Evolutionary conservation across 2,797 vertebrate species (phyloP).

Genomic region (Benthosema pterotum): DNA sequence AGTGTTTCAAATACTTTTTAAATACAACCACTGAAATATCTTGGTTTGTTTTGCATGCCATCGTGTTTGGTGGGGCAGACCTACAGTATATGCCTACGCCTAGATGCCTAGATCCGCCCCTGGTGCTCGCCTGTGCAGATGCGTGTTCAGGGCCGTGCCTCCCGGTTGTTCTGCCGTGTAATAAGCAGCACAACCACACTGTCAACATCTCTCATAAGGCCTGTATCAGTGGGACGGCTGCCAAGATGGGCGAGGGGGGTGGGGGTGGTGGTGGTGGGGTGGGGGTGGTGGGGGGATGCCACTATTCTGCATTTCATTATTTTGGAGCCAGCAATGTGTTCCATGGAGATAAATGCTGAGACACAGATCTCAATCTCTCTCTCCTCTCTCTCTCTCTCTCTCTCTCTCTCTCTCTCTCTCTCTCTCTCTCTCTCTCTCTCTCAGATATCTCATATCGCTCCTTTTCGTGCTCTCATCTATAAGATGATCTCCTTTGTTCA

Average conservation of each 20-base stretch:
- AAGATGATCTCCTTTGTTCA: no score
- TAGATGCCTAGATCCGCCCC: no score
- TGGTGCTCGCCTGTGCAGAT: no score
- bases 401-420: constrained; percentile 8
- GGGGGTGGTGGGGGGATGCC: no score
- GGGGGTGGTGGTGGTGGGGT: no score
- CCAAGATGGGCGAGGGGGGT: constrained; percentile 51
- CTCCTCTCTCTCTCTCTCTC: constrained; percentile 22
- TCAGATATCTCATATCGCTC: constrained; percentile 17
- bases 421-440: constrained; percentile 23
- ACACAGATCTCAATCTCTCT: constrained; percentile 16
- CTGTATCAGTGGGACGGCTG: constrained; percentile 58
- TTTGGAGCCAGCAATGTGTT: constrained; percentile 68
- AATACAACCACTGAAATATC: no score
- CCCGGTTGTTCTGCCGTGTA: constrained; percentile 62
- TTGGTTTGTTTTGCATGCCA: no score
- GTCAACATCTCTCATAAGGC: constrained; percentile 58
- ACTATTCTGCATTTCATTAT: constrained; percentile 60
- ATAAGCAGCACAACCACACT: constrained; percentile 62
- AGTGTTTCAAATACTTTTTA: no score
- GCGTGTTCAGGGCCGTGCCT: constrained; percentile 8
- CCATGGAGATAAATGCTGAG: constrained; percentile 60
- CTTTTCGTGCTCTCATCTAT: constrained; percentile 19
- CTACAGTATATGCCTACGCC: no score
- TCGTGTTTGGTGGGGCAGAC: no score